Conservation (phyloP, 2,113 vertebrate species). For the Ginglymostoma cirratum region DNA sequence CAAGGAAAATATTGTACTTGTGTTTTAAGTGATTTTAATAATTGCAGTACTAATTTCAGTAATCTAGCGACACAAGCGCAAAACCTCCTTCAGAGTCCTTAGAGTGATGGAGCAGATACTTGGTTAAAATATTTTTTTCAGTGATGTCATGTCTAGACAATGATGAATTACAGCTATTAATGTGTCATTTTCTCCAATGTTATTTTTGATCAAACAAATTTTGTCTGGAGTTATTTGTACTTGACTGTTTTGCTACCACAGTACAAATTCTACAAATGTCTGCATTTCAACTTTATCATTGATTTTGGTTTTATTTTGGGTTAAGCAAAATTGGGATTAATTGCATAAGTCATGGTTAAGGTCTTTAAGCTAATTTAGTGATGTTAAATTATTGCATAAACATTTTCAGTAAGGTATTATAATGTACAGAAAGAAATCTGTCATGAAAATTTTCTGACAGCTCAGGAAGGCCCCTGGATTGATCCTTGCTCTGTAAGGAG, state of each 20-base stretch:
- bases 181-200: conserved; percentile 22
- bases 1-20: conserved; percentile 13
- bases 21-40: conserved; percentile 28
- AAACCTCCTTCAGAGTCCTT: conserved; percentile 2
- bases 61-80: neutral
- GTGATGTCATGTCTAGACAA: conserved; percentile 36
- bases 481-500: neutral
- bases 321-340: conserved; percentile 8
- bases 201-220: conserved; percentile 30
- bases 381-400: conserved; percentile 16
- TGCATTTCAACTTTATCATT: conserved; percentile 25
- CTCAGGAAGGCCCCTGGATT: too few species aligned
- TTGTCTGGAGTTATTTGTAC: neutral
- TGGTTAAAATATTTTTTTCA: conserved; percentile 28
- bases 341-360: conserved; percentile 13
- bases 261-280: neutral
- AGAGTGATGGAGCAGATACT: conserved; percentile 21
- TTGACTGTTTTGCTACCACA: neutral
- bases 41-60: conserved; percentile 23
- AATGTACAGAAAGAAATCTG: neutral
- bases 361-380: neutral
- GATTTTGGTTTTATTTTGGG: conserved; percentile 20
- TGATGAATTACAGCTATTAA: conserved; percentile 36
- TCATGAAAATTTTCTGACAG: neutral
- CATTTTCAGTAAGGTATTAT: neutral